A percentile compares a stretch with the other conserved stretches of the same genome.
phyloP scores from a whole-genome alignment of 2,888 invertebrate genomes.

The Eupeodes luniger region DNA sequence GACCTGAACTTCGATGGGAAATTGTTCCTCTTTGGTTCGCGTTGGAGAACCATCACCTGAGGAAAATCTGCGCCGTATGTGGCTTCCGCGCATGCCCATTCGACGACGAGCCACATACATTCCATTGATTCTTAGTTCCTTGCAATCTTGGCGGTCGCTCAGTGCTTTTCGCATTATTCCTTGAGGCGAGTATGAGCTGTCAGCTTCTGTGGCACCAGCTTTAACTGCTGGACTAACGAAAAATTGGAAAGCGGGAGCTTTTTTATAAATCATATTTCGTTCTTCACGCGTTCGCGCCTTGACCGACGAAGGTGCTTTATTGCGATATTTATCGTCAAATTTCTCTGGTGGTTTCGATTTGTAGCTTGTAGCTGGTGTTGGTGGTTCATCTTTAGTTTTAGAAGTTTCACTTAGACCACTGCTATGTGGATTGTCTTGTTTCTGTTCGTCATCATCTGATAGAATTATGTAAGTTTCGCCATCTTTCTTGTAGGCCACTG shows the following conservation, averaged over 20 bases:
- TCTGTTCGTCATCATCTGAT: neutral
- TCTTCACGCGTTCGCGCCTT: too few relatives aligned
- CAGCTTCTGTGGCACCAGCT: neutral
- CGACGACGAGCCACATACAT: neutral
- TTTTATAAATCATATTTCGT: too few relatives aligned
- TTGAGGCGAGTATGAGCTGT: neutral
- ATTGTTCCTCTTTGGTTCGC: neutral
- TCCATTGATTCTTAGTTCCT: neutral
- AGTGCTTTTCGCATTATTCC: neutral
- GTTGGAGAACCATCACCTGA: neutral
- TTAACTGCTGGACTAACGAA: slow-evolving; percentile 4
- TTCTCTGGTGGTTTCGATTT: neutral
- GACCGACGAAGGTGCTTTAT: too few relatives aligned
- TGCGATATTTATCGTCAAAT: too few relatives aligned
- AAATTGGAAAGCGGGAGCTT: neutral
- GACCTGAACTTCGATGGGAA: neutral
- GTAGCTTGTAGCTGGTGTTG: neutral
- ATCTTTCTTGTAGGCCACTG: slow-evolving; percentile 40
- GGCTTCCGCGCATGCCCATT: neutral
- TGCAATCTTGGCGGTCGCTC: neutral
- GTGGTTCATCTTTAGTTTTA: neutral
- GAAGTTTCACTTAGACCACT: neutral
- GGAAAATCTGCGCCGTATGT: neutral
- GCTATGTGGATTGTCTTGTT: neutral
- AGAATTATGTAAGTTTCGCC: neutral